Evolutionary conservation across 2,888 invertebrate species (phyloP).

Genomic region (Euclidia mi): DNA sequence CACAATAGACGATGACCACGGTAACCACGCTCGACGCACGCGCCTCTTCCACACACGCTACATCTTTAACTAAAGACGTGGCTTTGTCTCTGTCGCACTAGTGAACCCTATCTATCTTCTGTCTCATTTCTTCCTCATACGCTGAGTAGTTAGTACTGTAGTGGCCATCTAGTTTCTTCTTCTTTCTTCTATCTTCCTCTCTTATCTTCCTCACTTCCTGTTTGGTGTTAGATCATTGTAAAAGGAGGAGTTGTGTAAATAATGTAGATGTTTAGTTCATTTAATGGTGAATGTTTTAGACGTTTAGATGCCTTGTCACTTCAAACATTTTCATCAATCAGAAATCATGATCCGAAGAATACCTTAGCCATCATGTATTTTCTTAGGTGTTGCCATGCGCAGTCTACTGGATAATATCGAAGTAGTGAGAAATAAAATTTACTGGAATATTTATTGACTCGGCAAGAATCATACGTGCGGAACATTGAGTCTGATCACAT

Average conservation of each 20-base stretch:
- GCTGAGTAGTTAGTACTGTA: slow-evolving; percentile 37
- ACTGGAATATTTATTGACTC: slow-evolving; percentile 19
- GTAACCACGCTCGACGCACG: slow-evolving; percentile 63
- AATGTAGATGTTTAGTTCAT: neutral
- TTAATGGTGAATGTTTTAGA: neutral
- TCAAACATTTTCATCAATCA: no score
- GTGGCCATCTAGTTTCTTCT: slow-evolving; percentile 33
- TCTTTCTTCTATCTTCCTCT: slow-evolving; percentile 11
- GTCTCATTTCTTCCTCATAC: slow-evolving; percentile 22
- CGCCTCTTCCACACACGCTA: slow-evolving; percentile 13
- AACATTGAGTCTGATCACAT: slow-evolving; percentile 12
- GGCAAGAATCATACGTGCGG: slow-evolving; percentile 14
- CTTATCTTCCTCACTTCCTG: slow-evolving; percentile 13
- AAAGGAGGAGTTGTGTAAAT: slow-evolving; percentile 13
- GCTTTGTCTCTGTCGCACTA: slow-evolving; percentile 44
- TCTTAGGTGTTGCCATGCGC: no score
- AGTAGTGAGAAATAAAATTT: neutral
- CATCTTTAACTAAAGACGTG: slow-evolving; percentile 13
- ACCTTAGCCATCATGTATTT: no score
- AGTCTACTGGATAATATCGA: neutral
- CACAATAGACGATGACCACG: slow-evolving; percentile 72
- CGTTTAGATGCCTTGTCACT: no score
- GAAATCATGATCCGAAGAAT: no score
- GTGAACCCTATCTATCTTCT: slow-evolving; percentile 31
- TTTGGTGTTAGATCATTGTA: slow-evolving; percentile 38